phyloP scores from a whole-genome alignment of 2,113 vertebrate genomes.

The Stictonetta naevosa region DNA sequence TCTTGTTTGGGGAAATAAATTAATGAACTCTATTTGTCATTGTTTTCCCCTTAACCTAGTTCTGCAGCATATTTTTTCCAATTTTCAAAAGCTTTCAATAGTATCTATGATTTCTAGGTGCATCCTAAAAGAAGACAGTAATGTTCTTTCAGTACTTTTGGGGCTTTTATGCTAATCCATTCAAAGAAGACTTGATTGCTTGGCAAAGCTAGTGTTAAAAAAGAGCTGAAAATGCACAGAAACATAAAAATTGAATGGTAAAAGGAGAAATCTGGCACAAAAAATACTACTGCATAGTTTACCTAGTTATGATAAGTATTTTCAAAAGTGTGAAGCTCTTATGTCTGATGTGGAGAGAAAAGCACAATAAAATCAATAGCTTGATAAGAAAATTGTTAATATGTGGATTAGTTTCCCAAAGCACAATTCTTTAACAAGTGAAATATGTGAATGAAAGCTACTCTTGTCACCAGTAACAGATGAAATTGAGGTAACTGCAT shows the following conservation, averaged over 20 bases:
- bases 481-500: neutral
- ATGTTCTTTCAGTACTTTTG: neutral
- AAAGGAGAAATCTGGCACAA: neutral
- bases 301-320: neutral
- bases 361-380: neutral
- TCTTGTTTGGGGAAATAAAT: neutral
- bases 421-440: neutral
- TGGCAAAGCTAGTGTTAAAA: neutral
- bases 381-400: slow-evolving; percentile 37
- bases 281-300: neutral
- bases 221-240: neutral
- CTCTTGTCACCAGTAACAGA: neutral
- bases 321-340: slow-evolving; percentile 24
- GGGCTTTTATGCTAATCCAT: neutral
- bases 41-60: neutral
- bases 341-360: slow-evolving; percentile 3
- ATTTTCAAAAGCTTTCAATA: neutral
- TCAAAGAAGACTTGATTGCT: neutral
- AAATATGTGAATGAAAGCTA: slow-evolving; percentile 2
- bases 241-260: neutral
- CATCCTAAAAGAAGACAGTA: neutral
- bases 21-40: neutral
- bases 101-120: neutral
- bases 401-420: neutral
- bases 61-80: neutral